Base-by-base conservation (phyloP, 2,113 vertebrate species). In the Ornithorhynchus anatinus region DNA sequence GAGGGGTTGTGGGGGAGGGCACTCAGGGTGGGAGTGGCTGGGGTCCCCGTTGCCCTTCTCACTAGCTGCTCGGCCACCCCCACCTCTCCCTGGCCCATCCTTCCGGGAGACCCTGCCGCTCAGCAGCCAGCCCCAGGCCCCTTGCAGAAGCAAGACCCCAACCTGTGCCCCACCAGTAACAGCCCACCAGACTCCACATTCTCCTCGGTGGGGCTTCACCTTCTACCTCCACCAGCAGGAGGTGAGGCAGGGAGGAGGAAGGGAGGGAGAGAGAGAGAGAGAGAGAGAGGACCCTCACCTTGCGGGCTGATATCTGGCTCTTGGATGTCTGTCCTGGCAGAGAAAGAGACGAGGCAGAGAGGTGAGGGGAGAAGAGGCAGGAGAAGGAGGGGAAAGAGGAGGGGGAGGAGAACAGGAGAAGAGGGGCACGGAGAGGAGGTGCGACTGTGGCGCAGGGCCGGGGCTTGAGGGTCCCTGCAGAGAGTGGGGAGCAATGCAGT, bases 281-380 rank as follows among this genome's bases (percentile, higher is more conserved):
- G 8, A 13, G 1, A 13, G 37, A 40, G 8, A 7, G 3, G 5
- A 31, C 57, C 54, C 73, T 20, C 59, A 99, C 97, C 96, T 94
- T 96, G 95, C 4, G 91, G 92, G 0, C 88, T 72, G 36, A 77
- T 59, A 33, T 97, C 96, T 0, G 96, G 94, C 35, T 95, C 91
- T 79, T 88, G 92, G 59, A 95, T 92, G 0, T 92, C 83, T 0
- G 79, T 87, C 97, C 97, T 99, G 72, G 62, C 32, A 76, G 60
- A 0, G 22, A 12, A 59, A 27, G 48, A 56, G 48, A 57, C 13
- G 32, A 23, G 37, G 36, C n/a, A 32, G 13, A 79, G 53, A 35
- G 16, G 0, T 52, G 29, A 2, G n/a, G n/a, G n/a, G n/a, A n/a
- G n/a, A n/a, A n/a, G n/a, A n/a, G n/a, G n/a, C n/a, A n/a, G n/a